Evolutionary conservation across 2,888 invertebrate species (phyloP).

Genomic region (Drosophila siamana): DNA sequence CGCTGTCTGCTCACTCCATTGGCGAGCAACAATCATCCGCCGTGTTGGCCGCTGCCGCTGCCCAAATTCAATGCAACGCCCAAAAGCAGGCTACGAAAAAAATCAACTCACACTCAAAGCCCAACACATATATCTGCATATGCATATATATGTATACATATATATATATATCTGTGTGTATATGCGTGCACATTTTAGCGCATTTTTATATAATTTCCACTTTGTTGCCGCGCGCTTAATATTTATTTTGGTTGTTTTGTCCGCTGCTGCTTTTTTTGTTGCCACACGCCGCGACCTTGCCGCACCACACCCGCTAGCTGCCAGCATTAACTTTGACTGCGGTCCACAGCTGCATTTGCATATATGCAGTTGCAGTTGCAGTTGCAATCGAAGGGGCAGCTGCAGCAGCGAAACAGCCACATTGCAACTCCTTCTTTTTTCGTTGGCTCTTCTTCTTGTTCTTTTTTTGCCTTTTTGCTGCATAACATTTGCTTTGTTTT

Average conservation of each 20-base stretch:
- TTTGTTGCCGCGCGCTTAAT: conserved; percentile 67
- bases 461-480: not conserved
- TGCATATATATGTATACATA: conserved; percentile 6
- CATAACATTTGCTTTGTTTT: conserved; percentile 33
- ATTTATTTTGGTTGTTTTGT: conserved; percentile 76
- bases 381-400: conserved; percentile 4
- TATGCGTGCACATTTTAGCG: conserved; percentile 71
- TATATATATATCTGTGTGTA: conserved; percentile 8
- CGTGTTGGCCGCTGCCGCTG: conserved; percentile 52
- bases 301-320: conserved; percentile 61
- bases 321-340: conserved; percentile 64
- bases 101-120: conserved; percentile 1
- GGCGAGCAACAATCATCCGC: conserved; percentile 40
- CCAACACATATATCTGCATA: conserved; percentile 7
- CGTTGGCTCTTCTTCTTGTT: no score
- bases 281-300: conserved; percentile 72
- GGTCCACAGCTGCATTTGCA: conserved; percentile 35
- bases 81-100: conserved; percentile 64
- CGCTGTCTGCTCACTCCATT: no score
- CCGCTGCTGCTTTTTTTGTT: conserved; percentile 44
- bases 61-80: conserved; percentile 63
- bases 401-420: conserved; percentile 22
- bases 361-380: conserved; percentile 26
- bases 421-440: not conserved
- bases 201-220: conserved; percentile 81